These are phyloP conservation scores for Sycophila sp. DNA, from an alignment of 1,140 invertebrate species.

Conservation along the genomic window DNA sequence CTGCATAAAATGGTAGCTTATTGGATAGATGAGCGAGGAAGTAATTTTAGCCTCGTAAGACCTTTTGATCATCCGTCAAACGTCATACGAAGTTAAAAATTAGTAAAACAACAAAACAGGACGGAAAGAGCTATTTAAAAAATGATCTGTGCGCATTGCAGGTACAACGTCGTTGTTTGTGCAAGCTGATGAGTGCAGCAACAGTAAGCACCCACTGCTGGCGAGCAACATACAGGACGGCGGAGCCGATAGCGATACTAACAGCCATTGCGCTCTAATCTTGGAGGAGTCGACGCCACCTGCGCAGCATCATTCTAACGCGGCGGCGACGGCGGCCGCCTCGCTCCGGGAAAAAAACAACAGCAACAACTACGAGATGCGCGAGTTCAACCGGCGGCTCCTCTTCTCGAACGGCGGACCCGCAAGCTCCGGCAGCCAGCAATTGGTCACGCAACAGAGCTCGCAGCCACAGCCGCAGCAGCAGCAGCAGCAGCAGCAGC, in stretches of 20 bases:
- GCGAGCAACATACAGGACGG: constrained; percentile 66
- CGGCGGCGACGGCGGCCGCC: constrained; percentile 45
- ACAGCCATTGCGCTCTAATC: constrained; percentile 72
- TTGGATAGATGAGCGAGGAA: too few species aligned
- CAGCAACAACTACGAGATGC: constrained; percentile 81
- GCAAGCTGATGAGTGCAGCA: constrained; percentile 55
- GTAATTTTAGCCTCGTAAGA: too few species aligned
- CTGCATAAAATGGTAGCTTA: too few species aligned
- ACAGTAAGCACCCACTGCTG: constrained; percentile 60
- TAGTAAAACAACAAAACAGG: too few species aligned
- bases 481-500: not conserved
- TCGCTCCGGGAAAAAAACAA: constrained; percentile 73
- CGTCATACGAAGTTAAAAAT: too few species aligned
- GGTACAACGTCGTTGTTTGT: constrained; percentile 55
- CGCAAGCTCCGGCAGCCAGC: constrained; percentile 45
- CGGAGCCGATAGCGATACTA: constrained; percentile 73
- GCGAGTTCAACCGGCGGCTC: constrained; percentile 68
- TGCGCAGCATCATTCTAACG: constrained; percentile 43
- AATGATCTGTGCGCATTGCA: too few species aligned
- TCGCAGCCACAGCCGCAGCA: not conserved
- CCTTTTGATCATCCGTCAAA: too few species aligned
- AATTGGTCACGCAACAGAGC: constrained; percentile 13
- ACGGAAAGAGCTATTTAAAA: too few species aligned
- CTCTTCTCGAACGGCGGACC: constrained; percentile 46
- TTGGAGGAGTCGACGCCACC: constrained; percentile 64